Conservation (phyloP, 2,888 invertebrate species). For the Odontocolon sp. region DNA sequence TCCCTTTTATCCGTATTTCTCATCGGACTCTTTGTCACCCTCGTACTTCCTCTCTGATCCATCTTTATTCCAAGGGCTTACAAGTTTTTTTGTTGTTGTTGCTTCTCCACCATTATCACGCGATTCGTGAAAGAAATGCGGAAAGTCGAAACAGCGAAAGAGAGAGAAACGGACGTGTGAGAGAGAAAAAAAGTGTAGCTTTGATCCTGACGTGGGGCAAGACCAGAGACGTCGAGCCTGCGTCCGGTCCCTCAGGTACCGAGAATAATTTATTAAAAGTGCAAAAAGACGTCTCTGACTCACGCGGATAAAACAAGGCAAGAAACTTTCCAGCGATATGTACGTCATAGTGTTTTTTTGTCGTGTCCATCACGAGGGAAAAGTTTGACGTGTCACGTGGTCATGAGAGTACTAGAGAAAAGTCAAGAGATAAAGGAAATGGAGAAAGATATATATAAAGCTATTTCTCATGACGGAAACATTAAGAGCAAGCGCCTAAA, state of each 20-base stretch:
- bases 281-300: slow-evolving; percentile 38
- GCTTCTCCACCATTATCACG: slow-evolving; percentile 15
- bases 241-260: slow-evolving; percentile 34
- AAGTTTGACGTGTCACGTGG: slow-evolving; percentile 32
- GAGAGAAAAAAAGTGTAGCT: slow-evolving; percentile 30
- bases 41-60: slow-evolving; percentile 10
- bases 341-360: slow-evolving; percentile 11
- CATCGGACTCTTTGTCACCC: slow-evolving; percentile 6
- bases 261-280: slow-evolving; percentile 61
- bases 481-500: not conserved
- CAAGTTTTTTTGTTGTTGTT: slow-evolving; percentile 5
- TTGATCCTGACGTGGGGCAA: slow-evolving; percentile 50
- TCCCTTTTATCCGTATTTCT: slow-evolving; percentile 4
- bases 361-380: slow-evolving; percentile 7
- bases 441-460: slow-evolving; percentile 3
- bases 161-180: not conserved
- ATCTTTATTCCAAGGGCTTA: slow-evolving; percentile 37
- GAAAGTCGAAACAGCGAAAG: not conserved
- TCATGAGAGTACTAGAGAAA: not conserved
- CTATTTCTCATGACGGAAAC: not conserved
- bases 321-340: slow-evolving; percentile 16
- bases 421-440: not conserved
- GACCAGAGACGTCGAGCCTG: not conserved
- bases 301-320: slow-evolving; percentile 18
- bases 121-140: not conserved